Conservation (phyloP, 2,113 vertebrate species). For the Halichoerus grypus region DNA sequence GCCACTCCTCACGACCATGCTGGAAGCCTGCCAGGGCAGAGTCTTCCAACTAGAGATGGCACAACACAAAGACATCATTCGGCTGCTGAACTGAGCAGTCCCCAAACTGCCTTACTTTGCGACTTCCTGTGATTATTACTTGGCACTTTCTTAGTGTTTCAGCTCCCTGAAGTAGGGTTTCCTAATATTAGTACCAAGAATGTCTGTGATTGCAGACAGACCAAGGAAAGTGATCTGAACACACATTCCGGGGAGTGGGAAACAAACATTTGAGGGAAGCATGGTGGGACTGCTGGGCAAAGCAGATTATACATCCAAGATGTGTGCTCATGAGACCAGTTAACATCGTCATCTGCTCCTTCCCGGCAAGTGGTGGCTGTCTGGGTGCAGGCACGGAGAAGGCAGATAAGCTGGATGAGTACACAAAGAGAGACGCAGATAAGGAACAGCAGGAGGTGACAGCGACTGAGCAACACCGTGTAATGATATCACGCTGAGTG, state of each 20-base stretch:
- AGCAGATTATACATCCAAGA: neutral
- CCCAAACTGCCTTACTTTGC: neutral
- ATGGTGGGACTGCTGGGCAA: neutral
- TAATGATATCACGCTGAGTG: neutral
- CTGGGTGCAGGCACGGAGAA: too few species aligned
- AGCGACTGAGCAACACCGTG: neutral
- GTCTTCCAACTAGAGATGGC: neutral
- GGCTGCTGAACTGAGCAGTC: neutral
- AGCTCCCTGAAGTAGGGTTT: neutral
- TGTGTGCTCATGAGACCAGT: neutral
- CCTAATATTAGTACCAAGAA: neutral
- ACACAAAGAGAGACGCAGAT: neutral
- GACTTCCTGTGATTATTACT: neutral
- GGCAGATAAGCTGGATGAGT: neutral
- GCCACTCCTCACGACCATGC: neutral
- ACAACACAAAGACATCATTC: neutral
- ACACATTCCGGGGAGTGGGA: neutral
- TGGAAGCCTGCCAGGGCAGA: neutral
- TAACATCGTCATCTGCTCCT: neutral
- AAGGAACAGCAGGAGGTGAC: neutral
- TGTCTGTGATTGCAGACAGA: neutral
- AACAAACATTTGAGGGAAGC: neutral
- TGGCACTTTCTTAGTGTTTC: neutral
- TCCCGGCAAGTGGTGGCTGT: neutral
- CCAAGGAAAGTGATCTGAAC: neutral